Evolutionary conservation across 2,797 vertebrate genomes (phyloP).

Genomic region (Coranthus polyacanthus): DNA sequence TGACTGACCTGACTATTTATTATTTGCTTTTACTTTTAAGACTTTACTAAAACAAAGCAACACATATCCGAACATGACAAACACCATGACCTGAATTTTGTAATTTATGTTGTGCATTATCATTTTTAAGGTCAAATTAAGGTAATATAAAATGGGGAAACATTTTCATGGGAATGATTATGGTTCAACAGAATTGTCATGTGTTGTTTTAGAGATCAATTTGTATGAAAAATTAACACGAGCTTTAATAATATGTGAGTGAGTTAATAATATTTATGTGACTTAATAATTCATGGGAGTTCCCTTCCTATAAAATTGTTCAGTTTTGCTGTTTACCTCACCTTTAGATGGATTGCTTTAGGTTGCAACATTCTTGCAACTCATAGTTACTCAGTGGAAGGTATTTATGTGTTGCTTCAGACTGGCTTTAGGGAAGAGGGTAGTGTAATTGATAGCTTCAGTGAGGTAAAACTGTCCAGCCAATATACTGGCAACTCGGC

Average conservation of each 20-base stretch:
- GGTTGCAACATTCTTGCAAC: slow-evolving; percentile 50
- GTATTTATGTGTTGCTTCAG: slow-evolving; percentile 57
- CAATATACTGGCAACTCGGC: slow-evolving; percentile 44
- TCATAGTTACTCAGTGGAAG: slow-evolving; percentile 41
- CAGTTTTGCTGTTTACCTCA: slow-evolving; percentile 42
- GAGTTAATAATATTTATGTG: neutral
- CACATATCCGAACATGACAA: neutral
- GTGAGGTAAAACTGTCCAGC: slow-evolving; percentile 53
- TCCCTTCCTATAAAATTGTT: slow-evolving; percentile 7
- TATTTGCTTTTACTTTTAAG: neutral
- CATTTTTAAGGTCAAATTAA: neutral
- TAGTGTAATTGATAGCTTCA: slow-evolving; percentile 74
- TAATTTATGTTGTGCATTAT: neutral
- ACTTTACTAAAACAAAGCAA: too few species aligned
- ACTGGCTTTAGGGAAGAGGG: slow-evolving; percentile 42
- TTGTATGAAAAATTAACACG: neutral
- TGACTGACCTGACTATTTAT: neutral
- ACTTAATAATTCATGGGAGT: neutral
- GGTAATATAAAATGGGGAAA: neutral
- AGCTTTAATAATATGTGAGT: neutral
- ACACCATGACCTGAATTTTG: neutral
- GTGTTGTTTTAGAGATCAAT: neutral
- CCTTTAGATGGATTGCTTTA: slow-evolving; percentile 29
- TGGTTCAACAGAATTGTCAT: too few species aligned
- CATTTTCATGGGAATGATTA: too few species aligned